Base-by-base conservation (phyloP, 1,140 invertebrate species). In the Asbolus verrucosus region DNA sequence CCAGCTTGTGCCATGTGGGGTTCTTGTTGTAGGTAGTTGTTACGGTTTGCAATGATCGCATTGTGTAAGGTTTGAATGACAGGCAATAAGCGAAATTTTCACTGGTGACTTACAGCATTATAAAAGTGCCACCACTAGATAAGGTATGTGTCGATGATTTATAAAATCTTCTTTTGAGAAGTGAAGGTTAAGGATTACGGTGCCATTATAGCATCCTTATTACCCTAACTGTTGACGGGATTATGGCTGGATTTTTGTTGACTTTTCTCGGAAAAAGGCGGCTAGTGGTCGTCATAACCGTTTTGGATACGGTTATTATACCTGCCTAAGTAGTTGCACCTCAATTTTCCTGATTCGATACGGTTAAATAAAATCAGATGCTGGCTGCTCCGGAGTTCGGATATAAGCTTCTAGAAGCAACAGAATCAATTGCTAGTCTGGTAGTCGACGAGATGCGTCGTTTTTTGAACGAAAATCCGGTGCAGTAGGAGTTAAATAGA, bases 381-480 rank as follows among this genome's bases (percentile, higher is more conserved):
- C 4, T 30, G 4, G 4, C 27, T 30, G 27, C 9, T 30, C 27
- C 9, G 9, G 9, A 30, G 9, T 19, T 8, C 21, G 21, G 18
- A 46, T 46, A 15, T 15, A 46, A 46, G 14, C 5, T 9, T 46
- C 41, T 46, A 46, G 41, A 46, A 46, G n/a, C n/a, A n/a, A n/a
- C n/a, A n/a, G n/a, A n/a, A n/a, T n/a, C n/a, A n/a, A n/a, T n/a
- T n/a, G n/a, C n/a, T n/a, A n/a, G n/a, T n/a, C n/a, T n/a, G n/a
- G n/a, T n/a, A n/a, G n/a, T n/a, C n/a, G n/a, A n/a, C n/a, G 24
- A 24, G n/a, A 11, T 27, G 19, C 18, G 46, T 54, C 18, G 46
- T 54, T 54, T 54, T 27, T 54, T 19, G 46, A 54, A 54, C 46
- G 46, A 54, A 54, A 54, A 54, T 54, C 46, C 46, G 46, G 46